Conservation (phyloP, 1,140 invertebrate species). For the Phthorimaea operculella region DNA sequence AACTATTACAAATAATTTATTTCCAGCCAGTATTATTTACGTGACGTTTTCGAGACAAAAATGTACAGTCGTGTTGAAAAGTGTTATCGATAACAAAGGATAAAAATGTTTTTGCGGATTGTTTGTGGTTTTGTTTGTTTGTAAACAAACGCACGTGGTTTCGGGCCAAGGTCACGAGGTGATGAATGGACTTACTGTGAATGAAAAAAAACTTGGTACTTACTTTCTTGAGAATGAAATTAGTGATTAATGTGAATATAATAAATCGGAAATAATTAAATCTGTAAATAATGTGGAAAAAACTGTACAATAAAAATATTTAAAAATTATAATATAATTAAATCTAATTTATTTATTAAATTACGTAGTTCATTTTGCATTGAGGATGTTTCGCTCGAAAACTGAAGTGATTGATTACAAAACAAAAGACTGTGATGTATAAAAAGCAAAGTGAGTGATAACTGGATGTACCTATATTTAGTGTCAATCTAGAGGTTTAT, state of each 20-base stretch:
- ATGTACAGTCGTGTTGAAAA: neutral
- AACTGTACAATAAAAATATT: constrained; percentile 3
- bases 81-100: neutral
- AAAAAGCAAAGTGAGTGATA: no score
- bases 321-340: constrained; percentile 2
- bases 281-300: neutral
- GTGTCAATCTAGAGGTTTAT: no score
- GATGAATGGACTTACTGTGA: neutral
- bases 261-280: neutral
- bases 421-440: no score
- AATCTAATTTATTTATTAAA: neutral
- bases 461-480: no score
- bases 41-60: neutral
- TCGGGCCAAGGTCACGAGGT: constrained; percentile 10
- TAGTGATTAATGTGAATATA: neutral
- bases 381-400: no score
- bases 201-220: neutral
- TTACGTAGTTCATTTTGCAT: no score
- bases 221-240: neutral
- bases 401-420: no score
- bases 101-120: neutral
- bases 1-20: neutral
- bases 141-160: constrained; percentile 28
- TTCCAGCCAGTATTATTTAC: neutral
- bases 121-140: constrained; percentile 27